These are phyloP conservation scores for Cryptotis parvus DNA, from an alignment of 2,113 vertebrate genomes.

Conservation along the genomic window DNA sequence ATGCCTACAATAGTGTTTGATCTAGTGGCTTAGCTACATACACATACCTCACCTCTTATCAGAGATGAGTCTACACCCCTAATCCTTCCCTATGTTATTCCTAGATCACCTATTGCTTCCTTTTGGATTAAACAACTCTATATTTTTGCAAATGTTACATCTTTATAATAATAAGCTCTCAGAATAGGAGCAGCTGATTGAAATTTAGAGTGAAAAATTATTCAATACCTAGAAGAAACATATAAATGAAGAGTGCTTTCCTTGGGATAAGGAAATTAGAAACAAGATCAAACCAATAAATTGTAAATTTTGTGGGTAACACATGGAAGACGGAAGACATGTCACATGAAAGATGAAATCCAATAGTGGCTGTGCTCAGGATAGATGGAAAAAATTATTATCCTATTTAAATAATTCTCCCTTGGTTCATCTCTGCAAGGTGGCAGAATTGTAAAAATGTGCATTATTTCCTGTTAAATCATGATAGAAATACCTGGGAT, in stretches of 20 bases:
- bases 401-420: conserved; percentile 44
- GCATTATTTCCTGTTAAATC: conserved; percentile 32
- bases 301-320: conserved; percentile 1
- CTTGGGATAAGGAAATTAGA: conserved; percentile 13
- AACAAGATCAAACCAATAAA: not conserved
- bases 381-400: not conserved
- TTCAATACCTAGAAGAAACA: not conserved
- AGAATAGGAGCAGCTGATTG: not conserved
- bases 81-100: too few relatives aligned
- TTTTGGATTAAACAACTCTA: not conserved
- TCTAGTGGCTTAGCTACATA: too few relatives aligned
- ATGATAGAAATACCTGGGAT: conserved; percentile 39
- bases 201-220: not conserved
- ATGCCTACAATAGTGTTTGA: too few relatives aligned
- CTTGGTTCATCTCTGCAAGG: conserved; percentile 40
- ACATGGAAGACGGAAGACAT: not conserved
- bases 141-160: not conserved
- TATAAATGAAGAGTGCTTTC: conserved; percentile 34
- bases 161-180: not conserved
- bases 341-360: conserved; percentile 14
- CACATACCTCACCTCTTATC: not conserved
- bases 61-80: not conserved
- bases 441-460: conserved; percentile 53
- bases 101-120: not conserved
- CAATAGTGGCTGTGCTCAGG: conserved; percentile 1